Base-by-base conservation (phyloP, 2,888 invertebrate species). In the Athalia rosae region DNA sequence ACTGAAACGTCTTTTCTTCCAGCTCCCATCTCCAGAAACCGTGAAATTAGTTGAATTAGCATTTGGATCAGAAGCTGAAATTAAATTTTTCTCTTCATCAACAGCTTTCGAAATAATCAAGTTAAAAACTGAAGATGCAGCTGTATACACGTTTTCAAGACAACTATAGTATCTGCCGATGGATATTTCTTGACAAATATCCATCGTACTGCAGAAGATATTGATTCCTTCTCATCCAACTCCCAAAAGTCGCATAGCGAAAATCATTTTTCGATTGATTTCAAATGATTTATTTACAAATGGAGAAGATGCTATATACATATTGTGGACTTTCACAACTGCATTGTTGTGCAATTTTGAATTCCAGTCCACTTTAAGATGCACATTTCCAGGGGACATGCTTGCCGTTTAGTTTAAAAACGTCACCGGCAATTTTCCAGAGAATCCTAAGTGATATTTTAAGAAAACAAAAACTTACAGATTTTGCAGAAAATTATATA, bases 311-410 rank as follows among this genome's bases (percentile, higher is more conserved):
- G n/a, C n/a, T n/a, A 50, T 53, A 28, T 9, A 82, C 78, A 48
- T 79, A 76, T 43, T 47, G 28, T 41, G 76, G 48, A 62, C 8
- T n/a, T 28, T 56, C 76, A 15, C 80, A 80, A 64, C 67, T 58
- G 58, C 83, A 81, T 76, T 73, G 62, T 45, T 81, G 58, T 41
- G 79, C 79, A 62, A 81, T 80, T 78, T 83, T 80, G 59, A 83
- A 82, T 3, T 82, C 81, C 13, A 82, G 47, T 63, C 81, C 82
- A 56, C 78, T n/a, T n/a, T n/a, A n/a, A n/a, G n/a, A n/a, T n/a
- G n/a, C n/a, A n/a, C n/a, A n/a, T n/a, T n/a, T n/a, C n/a, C n/a
- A n/a, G n/a, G n/a, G n/a, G n/a, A n/a, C n/a, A n/a, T n/a, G n/a
- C n/a, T n/a, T n/a, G n/a, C n/a, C n/a, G n/a, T n/a, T n/a, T n/a